Evolutionary conservation across 2,888 invertebrate species (phyloP), one percentile per base, ranked within the genome.

Genomic region (Leptopilina drosophilae): DNA sequence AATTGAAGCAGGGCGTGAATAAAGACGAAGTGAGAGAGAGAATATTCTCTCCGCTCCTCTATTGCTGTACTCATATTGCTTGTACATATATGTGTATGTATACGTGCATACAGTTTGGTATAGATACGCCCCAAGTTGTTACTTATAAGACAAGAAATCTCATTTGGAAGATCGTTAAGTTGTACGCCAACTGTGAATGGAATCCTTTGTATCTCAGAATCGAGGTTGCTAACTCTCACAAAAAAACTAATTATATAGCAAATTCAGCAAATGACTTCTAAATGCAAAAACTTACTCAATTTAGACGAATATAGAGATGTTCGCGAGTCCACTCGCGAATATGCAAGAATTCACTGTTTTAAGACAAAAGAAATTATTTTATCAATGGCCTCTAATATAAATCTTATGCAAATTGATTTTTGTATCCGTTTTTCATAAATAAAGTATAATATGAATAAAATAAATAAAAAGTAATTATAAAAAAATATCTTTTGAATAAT

Each of bases 151-250:
- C 83, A 83, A 83, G 80, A 82, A 83, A 77, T 81, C 83, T 78
- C 80, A 77, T 83, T 78, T 66, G 75, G 79, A 77, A 78, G 83
- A 80, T 83, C 82, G 81, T 83, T 83, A 82, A 78, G 79, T 80
- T 78, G 59, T 77, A 79, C 79, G 80, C 81, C 59, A 80, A 83
- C 80, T 83, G 82, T 78, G 80, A 83, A 83, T 81, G 81, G 81
- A 76, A 77, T 65, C 77, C 66, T 76, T 80, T 76, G 81, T 64
- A 78, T 66, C 81, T 76, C 62, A 76, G 78, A 82, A 81, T 79
- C 78, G 80, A 78, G 82, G 76, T 80, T 82, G 81, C 81, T 77
- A 73, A 73, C 73, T 73, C 73, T 56, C 73, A 56, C 26, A 26
- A 56, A 73, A 73, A 73, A 73, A 73, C 73, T 73, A 73, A 73